Base-by-base conservation (phyloP, 2,797 vertebrate genomes). In the Sus cebifrons region DNA sequence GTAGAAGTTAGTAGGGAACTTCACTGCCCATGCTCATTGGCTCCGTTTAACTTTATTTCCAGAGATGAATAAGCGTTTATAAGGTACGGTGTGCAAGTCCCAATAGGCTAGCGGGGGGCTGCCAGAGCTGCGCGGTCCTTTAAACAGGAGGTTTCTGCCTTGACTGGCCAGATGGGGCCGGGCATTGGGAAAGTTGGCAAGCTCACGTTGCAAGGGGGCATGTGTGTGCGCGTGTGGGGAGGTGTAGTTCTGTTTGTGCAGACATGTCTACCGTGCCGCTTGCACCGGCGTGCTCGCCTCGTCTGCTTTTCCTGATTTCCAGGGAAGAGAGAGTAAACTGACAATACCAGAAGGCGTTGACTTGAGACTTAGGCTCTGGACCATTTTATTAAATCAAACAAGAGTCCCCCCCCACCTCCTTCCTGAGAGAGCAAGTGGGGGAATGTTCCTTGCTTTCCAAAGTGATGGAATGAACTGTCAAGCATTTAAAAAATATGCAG, bases 1-100 rank as follows among this genome's bases (percentile, higher is more conserved):
- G 58, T 40, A 89, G 97, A 98, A 98, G 98, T 98, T 98, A 60
- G 29, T 0, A 56, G 75, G 94, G 88, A 98, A 98, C 96, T 98
- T 98, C 96, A 1, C 54, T 91, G 85, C 91, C 77, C 17, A 3
- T 49, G 74, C 71, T 91, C 89, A 65, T 29, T 84, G 83, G 85
- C 90, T 95, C 84, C n/a, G 56, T 82, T 96, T 92, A 98, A 98
- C 97, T 98, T 98, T 93, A 86, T 96, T 96, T 64, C 74, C 36
- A 88, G 94, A 94, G 75, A 64, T 93, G 6, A 60, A 94, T 97
- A 96, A 97, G 96, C 89, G 81, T 98, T 97, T 95, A 23, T 89
- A 60, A 89, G 88, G 88, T 75, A 32, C 18, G 4, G 0, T 52
- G 88, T 86, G 40, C 15, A 54, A 83, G 97, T 92, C 89, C 96